These are phyloP conservation scores for Apantesis nais DNA, from an alignment of 2,888 invertebrate species.

Conservation along the genomic window DNA sequence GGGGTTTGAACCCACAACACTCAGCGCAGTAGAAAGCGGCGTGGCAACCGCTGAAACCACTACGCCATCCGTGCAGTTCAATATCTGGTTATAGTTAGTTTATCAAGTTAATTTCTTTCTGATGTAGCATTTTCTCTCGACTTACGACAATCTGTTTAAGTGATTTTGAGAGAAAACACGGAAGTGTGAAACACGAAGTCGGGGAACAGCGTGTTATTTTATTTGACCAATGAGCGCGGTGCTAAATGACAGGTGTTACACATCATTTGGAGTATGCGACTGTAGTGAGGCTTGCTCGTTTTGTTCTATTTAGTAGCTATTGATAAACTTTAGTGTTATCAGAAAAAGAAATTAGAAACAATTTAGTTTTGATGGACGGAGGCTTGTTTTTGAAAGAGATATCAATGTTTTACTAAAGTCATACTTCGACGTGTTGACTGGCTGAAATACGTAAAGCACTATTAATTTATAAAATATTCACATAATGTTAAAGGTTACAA, in stretches of 20 bases:
- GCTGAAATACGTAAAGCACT: not conserved
- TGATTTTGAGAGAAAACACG: not conserved
- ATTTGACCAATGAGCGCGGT: not conserved
- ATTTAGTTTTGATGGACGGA: not conserved
- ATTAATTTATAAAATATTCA: too few species aligned
- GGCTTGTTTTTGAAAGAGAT: not conserved
- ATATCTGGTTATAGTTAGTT: not conserved
- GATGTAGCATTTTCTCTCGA: not conserved
- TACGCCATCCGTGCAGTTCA: too few species aligned
- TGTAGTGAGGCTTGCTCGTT: not conserved
- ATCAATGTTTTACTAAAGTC: not conserved
- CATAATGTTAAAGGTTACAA: too few species aligned
- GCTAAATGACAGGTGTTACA: not conserved
- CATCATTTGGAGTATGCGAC: not conserved
- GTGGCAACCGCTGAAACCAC: too few species aligned
- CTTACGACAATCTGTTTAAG: not conserved
- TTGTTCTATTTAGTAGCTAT: not conserved
- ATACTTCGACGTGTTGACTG: not conserved
- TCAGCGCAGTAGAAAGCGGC: too few species aligned
- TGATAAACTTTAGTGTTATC: not conserved
- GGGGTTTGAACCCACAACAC: too few species aligned
- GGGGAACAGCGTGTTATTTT: not conserved
- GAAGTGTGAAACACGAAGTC: not conserved
- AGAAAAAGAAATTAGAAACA: not conserved
- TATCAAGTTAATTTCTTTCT: not conserved